Conservation (phyloP, 2,113 vertebrate genomes). For the Gymnogyps californianus region DNA sequence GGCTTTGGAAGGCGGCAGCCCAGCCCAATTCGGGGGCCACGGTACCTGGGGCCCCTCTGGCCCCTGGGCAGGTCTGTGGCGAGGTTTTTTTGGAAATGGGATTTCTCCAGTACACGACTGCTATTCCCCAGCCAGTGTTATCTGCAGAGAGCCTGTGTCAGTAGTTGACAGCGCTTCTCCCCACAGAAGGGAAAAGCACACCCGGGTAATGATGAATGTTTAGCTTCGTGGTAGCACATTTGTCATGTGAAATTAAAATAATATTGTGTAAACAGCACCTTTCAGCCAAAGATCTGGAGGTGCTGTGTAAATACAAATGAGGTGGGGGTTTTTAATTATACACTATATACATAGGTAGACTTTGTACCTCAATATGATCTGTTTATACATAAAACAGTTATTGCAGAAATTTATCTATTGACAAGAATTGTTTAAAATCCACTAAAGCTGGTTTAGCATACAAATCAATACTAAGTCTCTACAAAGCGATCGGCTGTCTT, state of each 20-base stretch:
- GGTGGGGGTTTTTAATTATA: background rate
- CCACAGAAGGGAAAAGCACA: background rate
- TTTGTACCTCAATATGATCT: background rate
- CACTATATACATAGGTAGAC: background rate
- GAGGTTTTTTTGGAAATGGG: background rate
- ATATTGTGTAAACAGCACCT: conserved; percentile 5
- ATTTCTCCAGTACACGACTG: background rate
- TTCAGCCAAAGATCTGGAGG: background rate
- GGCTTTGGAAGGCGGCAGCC: conserved; percentile 6
- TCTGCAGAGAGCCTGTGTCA: background rate
- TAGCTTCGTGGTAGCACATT: background rate
- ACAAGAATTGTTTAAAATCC: conserved; percentile 23
- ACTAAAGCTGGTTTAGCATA: background rate
- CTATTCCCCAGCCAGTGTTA: background rate
- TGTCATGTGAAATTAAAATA: conserved; percentile 30
- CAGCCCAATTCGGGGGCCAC: background rate
- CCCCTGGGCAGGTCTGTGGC: background rate
- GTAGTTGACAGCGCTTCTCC: background rate
- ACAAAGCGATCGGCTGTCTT: background rate
- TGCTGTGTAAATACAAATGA: background rate
- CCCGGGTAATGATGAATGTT: background rate
- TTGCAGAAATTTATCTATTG: background rate
- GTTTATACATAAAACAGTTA: background rate
- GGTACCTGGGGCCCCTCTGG: background rate
- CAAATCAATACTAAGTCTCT: conserved; percentile 24